Base-by-base conservation (phyloP, 2,113 vertebrate species). In the Prietella phreatophila region DNA sequence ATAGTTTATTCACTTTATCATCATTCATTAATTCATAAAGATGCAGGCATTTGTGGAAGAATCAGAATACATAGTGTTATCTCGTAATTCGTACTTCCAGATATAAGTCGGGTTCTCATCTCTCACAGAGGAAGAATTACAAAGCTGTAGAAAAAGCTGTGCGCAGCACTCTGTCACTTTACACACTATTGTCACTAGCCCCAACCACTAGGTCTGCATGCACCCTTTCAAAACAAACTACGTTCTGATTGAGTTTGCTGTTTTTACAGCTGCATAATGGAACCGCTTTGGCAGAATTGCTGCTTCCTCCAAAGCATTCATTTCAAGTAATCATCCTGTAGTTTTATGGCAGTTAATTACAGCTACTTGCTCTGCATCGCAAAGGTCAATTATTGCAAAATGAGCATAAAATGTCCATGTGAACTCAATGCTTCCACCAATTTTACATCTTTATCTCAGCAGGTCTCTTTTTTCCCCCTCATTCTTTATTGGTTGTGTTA, bases 351-450 rank as follows among this genome's bases (percentile, higher is more conserved):
- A 93, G 93, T 93, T 97, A 98, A 98, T 99, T 97, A 98, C 96
- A 94, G 94, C 93, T 96, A 96, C 97, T 98, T 96, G 97, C 97
- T 97, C 96, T 95, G 94, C 97, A 91, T 95, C 96, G 95, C 96
- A 96, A 96, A 97, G 97, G 97, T 99, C 97, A 99, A 97, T 99
- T 98, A 98, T 96, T 94, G 95, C 94, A 95, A 95, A 96, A 93
- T 92, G 93, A 94, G 92, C 93, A 92, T 93, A 94, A 95, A 95
- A 95, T 94, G 92, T 93, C 91, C 89, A 93, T 91, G 93, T 93
- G 92, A 91, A 93, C 93, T 92, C 76, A 78, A 90, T 92, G 92
- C 94, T 93, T 90, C 91, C 91, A 90, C 91, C 95, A 95, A 95
- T 96, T 97, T 95, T 96, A 96, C 94, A 89, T 93, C 94, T 95